A percentile compares a stretch with the other conserved stretches of the same genome.
These are phyloP conservation scores for Rousettus madagascariensis DNA, from an alignment of 2,797 vertebrate species.

Conservation along the genomic window DNA sequence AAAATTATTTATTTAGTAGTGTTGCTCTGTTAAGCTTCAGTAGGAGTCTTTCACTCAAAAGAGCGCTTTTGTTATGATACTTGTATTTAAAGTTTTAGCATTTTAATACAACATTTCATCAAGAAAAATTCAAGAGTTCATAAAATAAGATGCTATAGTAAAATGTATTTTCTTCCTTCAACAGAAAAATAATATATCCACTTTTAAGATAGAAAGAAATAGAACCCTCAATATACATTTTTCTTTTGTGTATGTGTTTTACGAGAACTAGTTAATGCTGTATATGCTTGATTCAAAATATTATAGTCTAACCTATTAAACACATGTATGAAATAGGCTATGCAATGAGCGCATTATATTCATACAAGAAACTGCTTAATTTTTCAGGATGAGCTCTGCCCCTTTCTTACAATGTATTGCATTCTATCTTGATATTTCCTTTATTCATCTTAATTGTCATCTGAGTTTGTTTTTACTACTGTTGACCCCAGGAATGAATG, in stretches of 20 bases:
- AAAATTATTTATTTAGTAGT: neutral
- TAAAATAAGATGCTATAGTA: neutral
- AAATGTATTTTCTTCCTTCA: neutral
- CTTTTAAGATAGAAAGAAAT: neutral
- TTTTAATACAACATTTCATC: neutral
- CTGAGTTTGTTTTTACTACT: neutral
- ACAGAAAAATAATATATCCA: neutral
- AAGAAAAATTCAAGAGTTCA: neutral
- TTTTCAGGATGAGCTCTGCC: neutral
- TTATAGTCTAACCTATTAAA: neutral
- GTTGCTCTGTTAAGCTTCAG: neutral
- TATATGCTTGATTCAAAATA: neutral
- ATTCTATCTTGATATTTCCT: neutral
- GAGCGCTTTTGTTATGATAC: neutral
- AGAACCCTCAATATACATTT: neutral
- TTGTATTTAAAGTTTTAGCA: neutral
- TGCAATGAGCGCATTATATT: neutral
- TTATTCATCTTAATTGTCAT: neutral
- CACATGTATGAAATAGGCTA: neutral
- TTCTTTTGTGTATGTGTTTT: neutral
- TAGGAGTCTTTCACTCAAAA: neutral
- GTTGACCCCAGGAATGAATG: neutral
- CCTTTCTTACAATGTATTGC: neutral
- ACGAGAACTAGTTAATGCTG: neutral
- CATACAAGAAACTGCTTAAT: neutral